Evolutionary conservation across 1,140 invertebrate genomes (phyloP).

Genomic region (Bicyclus anynana): DNA sequence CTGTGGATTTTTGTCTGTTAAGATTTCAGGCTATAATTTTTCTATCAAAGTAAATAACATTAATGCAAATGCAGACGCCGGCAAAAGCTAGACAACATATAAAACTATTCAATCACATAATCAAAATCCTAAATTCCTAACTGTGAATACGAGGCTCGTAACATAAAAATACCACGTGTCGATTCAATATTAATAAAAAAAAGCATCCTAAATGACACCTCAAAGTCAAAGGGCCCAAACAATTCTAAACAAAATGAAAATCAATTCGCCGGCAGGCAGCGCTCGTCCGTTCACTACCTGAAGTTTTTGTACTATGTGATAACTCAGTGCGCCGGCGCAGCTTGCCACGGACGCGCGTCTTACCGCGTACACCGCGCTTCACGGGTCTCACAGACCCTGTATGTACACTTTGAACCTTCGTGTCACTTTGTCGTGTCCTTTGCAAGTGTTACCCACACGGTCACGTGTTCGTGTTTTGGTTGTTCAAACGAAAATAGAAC

Average conservation of each 20-base stretch:
- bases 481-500: background rate
- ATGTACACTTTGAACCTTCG: slow-evolving; percentile 1
- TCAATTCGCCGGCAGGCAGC: slow-evolving; percentile 35
- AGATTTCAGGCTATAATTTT: too few species aligned
- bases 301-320: slow-evolving; percentile 49
- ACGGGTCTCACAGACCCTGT: background rate
- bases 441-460: background rate
- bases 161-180: slow-evolving; percentile 31
- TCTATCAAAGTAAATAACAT: too few species aligned
- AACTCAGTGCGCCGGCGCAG: slow-evolving; percentile 50
- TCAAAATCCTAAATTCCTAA: background rate
- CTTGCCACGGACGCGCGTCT: slow-evolving; percentile 45
- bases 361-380: background rate
- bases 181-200: slow-evolving; percentile 14
- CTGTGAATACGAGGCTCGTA: background rate
- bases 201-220: slow-evolving; percentile 23
- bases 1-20: too few species aligned
- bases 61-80: too few species aligned
- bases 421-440: slow-evolving; percentile 1
- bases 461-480: slow-evolving; percentile 6
- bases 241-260: slow-evolving; percentile 34
- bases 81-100: background rate
- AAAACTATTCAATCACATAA: background rate
- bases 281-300: slow-evolving; percentile 42
- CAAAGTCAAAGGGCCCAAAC: slow-evolving; percentile 22